Evolutionary conservation across 2,113 vertebrate genomes (phyloP), one percentile per base, ranked within the genome.

Genomic region (Ginglymostoma cirratum): DNA sequence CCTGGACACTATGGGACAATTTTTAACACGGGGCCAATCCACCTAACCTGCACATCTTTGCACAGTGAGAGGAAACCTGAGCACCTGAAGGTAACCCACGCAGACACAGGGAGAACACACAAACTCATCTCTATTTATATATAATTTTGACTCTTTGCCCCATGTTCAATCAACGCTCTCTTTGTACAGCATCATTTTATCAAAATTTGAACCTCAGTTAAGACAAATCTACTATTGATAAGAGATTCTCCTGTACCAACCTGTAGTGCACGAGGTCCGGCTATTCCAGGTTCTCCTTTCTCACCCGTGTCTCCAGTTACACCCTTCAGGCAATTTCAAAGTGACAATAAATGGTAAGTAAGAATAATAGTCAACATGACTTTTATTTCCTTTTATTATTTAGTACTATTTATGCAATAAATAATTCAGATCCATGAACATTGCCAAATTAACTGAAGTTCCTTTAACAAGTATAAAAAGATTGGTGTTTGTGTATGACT

Each of bases 251-350:
- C 48, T 7, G 95, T 78, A 96, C 98, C 97, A 96, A 99, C 98
- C 96, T 97, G 97, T 61, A 96, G 69, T 80, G 99, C 99, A 97
- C 98, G 97, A 1, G 89, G 52, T 95, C 98, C 99, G 85, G 14
- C 48, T 4, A 96, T 94, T 96, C 99, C 98, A 38, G 0, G 5
- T 0, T 6, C 52, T 7, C 98, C 98, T 95, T 96, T 97, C 27
- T 48, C 96, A 92, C 98, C 98, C 4, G 94, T 34, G 24, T 97
- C 97, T 96, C 98, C 98, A 93, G 96, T 96, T 96, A 98, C 98
- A 95, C 98, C 98, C 98, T 99, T 5, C 69, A 95, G 67, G 52
- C 15, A 95, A 72, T 72, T 95, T 95, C 42, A 24, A 70, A 38
- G 27, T 48, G 14, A 48, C 48, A 10, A 95, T 89, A 89, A 89